phyloP scores from a whole-genome alignment of 2,113 vertebrate species.

The Siniperca chuatsi region DNA sequence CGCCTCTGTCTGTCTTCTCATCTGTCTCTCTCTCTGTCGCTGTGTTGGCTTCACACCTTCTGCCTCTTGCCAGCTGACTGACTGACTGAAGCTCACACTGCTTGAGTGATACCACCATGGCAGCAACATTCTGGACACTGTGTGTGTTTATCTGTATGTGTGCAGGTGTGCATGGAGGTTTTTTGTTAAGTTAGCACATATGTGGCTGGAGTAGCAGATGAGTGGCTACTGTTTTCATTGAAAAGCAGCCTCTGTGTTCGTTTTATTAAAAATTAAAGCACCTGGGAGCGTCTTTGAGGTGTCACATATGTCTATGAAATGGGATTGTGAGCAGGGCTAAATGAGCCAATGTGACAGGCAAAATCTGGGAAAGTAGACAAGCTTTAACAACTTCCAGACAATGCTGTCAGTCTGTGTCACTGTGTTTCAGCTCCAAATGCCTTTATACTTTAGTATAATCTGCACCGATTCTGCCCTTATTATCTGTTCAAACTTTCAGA shows the following conservation, averaged over 20 bases:
- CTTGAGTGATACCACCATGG: slow-evolving; percentile 61
- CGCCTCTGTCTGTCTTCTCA: slow-evolving; percentile 15
- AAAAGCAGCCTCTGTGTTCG: slow-evolving; percentile 9
- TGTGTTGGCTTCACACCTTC: slow-evolving; percentile 53
- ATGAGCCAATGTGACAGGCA: slow-evolving; percentile 36
- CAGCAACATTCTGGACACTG: slow-evolving; percentile 45
- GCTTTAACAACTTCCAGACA: slow-evolving; percentile 28
- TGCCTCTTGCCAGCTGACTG: slow-evolving; percentile 51
- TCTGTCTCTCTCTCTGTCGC: slow-evolving; percentile 17
- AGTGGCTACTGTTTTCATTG: slow-evolving; percentile 29
- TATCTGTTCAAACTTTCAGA: slow-evolving; percentile 1
- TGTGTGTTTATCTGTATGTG: slow-evolving; percentile 6
- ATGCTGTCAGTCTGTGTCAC: not conserved
- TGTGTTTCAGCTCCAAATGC: not conserved
- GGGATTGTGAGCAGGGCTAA: slow-evolving; percentile 22
- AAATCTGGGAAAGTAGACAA: slow-evolving; percentile 31
- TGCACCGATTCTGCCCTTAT: not conserved
- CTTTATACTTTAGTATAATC: not conserved
- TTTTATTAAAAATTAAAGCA: slow-evolving; percentile 22
- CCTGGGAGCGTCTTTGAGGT: slow-evolving; percentile 27
- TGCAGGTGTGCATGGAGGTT: not conserved
- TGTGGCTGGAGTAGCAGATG: not conserved
- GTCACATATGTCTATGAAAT: slow-evolving; percentile 37
- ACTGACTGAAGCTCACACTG: slow-evolving; percentile 44
- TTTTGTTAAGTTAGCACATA: slow-evolving; percentile 25